Percentiles rank a stretch among this genome's conserved stretches.
These are phyloP conservation scores for Drosophila ogumai DNA, from an alignment of 1,140 invertebrate genomes.

Conservation along the genomic window DNA sequence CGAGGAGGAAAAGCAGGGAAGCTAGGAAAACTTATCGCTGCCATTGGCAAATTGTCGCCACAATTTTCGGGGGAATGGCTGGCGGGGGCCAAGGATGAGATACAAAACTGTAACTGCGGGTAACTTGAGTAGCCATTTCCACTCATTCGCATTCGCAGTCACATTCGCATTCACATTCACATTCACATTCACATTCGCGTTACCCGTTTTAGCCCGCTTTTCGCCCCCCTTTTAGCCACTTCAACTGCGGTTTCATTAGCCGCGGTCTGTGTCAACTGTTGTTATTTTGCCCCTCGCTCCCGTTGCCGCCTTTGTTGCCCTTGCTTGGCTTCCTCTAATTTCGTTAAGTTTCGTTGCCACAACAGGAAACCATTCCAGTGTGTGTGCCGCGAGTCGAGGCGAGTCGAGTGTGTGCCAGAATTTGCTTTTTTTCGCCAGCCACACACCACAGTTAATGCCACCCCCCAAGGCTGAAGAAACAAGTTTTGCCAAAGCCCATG, in stretches of 20 bases:
- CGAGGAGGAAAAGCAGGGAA: neutral
- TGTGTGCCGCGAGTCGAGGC: constrained; percentile 8
- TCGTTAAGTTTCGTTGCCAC: constrained; percentile 78
- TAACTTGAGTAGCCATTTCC: constrained; percentile 60
- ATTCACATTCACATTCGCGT: constrained; percentile 22
- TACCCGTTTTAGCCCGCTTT: constrained; percentile 5
- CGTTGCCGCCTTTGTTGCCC: constrained; percentile 24
- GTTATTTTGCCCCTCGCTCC: constrained; percentile 49
- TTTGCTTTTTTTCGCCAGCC: constrained; percentile 32
- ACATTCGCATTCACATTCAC: constrained; percentile 23
- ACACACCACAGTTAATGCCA: constrained; percentile 69
- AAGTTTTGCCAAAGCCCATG: constrained; percentile 30
- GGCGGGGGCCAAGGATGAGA: constrained; percentile 24
- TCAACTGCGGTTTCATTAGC: constrained; percentile 81
- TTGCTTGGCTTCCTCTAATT: constrained; percentile 76
- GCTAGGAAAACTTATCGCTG: constrained; percentile 62
- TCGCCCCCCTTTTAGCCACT: constrained; percentile 31
- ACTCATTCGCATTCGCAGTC: constrained; percentile 41
- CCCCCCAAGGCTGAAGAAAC: constrained; percentile 19
- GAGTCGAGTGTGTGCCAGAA: constrained; percentile 23
- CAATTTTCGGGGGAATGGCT: constrained; percentile 40
- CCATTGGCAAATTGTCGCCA: constrained; percentile 81
- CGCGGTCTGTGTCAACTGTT: constrained; percentile 70
- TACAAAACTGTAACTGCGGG: constrained; percentile 46
- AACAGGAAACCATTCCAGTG: constrained; percentile 65